Percentiles rank a stretch among this genome's conserved stretches.
Evolutionary conservation across 1,140 invertebrate genomes (phyloP).

Genomic region (Drosophila seguyi): DNA sequence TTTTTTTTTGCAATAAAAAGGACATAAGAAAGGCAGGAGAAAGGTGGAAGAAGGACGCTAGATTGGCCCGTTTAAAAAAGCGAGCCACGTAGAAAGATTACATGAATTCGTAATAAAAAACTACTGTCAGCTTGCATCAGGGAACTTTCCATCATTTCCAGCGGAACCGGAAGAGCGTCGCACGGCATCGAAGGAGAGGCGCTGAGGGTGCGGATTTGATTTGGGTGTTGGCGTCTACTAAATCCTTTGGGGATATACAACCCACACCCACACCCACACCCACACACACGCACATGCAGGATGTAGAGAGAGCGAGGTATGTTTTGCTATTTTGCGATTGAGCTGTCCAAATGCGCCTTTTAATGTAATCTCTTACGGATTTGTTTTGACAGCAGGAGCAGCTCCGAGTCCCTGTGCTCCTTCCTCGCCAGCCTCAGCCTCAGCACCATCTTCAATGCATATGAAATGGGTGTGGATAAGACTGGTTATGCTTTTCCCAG

Average conservation of each 20-base stretch:
- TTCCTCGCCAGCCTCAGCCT: slow-evolving; percentile 4
- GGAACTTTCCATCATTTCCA: slow-evolving; percentile 70
- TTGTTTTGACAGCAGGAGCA: slow-evolving; percentile 74
- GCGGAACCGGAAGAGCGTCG: slow-evolving; percentile 23
- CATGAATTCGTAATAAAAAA: slow-evolving; percentile 71
- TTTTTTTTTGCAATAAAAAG: slow-evolving; percentile 1
- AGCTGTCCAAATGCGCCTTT: slow-evolving; percentile 82
- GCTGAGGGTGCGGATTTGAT: slow-evolving; percentile 57
- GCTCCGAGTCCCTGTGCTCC: background rate
- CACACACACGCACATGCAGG: slow-evolving; percentile 1
- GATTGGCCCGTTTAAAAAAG: slow-evolving; percentile 50
- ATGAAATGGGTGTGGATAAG: slow-evolving; percentile 53
- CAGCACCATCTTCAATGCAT: slow-evolving; percentile 54
- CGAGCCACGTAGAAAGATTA: slow-evolving; percentile 56
- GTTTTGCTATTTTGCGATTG: slow-evolving; percentile 72
- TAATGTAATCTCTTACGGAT: slow-evolving; percentile 83
- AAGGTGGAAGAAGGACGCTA: background rate
- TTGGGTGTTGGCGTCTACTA: slow-evolving; percentile 63
- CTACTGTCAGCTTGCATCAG: slow-evolving; percentile 70
- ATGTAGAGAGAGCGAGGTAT: slow-evolving; percentile 9
- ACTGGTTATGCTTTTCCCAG: slow-evolving; percentile 34
- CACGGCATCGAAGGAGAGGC: background rate
- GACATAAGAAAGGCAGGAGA: background rate
- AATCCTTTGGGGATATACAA: slow-evolving; percentile 63
- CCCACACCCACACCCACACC: slow-evolving; percentile 9